These are phyloP conservation scores for Trissolcus japonicus DNA, from an alignment of 2,888 invertebrate species.

Conservation along the genomic window DNA sequence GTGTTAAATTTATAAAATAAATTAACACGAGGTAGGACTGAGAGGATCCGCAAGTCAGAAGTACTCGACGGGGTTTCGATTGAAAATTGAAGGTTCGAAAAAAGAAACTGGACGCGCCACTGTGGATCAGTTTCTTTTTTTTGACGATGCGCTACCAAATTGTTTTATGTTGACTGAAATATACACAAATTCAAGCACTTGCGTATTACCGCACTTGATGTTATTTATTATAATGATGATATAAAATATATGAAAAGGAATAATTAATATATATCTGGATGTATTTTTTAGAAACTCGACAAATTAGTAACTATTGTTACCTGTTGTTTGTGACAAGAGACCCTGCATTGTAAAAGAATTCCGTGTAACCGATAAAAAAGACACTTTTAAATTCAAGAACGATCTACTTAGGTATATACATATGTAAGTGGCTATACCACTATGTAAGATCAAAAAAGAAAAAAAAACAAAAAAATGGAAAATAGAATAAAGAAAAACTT, in stretches of 20 bases:
- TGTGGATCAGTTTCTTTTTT: conserved; percentile 10
- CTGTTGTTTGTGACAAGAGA: conserved; percentile 64
- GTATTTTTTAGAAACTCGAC: conserved; percentile 70
- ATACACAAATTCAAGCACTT: conserved; percentile 47
- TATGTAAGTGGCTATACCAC: conserved; percentile 74
- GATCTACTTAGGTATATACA: conserved; percentile 62
- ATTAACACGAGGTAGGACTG: conserved; percentile 20
- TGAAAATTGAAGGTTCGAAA: conserved; percentile 14
- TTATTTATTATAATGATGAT: conserved; percentile 55
- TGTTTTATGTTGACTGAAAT: conserved; percentile 45
- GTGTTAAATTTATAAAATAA: conserved; percentile 39
- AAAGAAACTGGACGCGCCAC: neutral
- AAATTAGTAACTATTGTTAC: conserved; percentile 69
- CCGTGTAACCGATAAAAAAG: conserved; percentile 63
- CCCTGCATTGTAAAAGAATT: conserved; percentile 59
- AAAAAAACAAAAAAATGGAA: conserved; percentile 57
- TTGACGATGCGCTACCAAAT: conserved; percentile 10
- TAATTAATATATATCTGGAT: conserved; percentile 65
- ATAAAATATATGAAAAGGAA: conserved; percentile 35
- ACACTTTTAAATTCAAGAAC: conserved; percentile 64
- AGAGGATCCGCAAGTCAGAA: conserved; percentile 14
- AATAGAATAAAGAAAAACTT: conserved; percentile 63
- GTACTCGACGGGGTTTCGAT: conserved; percentile 19
- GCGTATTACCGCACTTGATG: conserved; percentile 55
- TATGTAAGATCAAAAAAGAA: conserved; percentile 73